Evolutionary conservation across 2,888 invertebrate genomes (phyloP), one percentile per base, ranked within the genome.

Genomic region (Drepanosiphum platanoidis): DNA sequence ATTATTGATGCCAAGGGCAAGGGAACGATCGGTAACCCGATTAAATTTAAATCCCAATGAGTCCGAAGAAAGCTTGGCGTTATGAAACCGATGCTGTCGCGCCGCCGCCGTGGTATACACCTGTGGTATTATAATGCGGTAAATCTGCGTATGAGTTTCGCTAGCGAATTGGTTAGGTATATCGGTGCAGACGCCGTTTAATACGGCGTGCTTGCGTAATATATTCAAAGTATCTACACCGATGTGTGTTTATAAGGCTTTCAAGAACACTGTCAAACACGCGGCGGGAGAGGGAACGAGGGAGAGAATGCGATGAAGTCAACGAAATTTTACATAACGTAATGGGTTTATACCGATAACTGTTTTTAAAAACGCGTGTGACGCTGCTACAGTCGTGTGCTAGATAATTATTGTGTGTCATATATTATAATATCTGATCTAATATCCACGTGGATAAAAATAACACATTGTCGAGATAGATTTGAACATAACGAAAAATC

Each of bases 1-100:
- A 64, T 42, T 11, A 75, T 68, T 68, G 79, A 80, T 80, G 79
- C 79, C 79, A 80, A 80, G 79, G 79, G 68, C 79, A 3, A 52
- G 46, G 34, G 42, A 79, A 80, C 13, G 15, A 46, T 46, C 78
- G 64, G 78, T 64, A 78, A 80, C 64, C 42, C 78, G 64, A 80
- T 52, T 80, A 80, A 68, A 80, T 52, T 66, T 42, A 46, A 68
- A 80, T 68, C 46, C 39, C 39, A 18, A 36, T 34, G 58, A 77
- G 75, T 58, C 58, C 8, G 58, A 61, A 77, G 75, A 77, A 61
- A 77, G 75, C 75, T 52, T 8, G 36, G 9, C 36, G 75, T 58
- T 61, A 36, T 77, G 58, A 61, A 34, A 58, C 34, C 22, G 4
- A 27, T 27, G 61, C 8, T 61, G n/a, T 61, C 9, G 39, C 39